Base-by-base conservation (phyloP, 1,140 invertebrate genomes). In the Oppia nitens region DNA sequence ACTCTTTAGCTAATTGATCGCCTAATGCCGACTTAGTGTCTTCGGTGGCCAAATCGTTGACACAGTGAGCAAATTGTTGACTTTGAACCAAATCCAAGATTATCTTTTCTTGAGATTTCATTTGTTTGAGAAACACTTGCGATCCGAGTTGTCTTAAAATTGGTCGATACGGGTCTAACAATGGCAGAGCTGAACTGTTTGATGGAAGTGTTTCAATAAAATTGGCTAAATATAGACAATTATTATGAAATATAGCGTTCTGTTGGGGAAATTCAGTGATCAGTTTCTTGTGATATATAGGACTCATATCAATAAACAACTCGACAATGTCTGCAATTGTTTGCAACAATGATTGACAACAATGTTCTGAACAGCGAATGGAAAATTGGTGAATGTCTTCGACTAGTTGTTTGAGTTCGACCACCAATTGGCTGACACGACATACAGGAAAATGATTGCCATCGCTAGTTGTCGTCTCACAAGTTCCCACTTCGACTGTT, bases 181-280 rank as follows among this genome's bases (percentile, higher is more conserved):
- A 2, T 21, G 48, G 21, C 12, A 49, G 17, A 17, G 14, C 2
- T 27, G 40, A 47, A 3, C 3, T 2, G 12, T 57, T 2, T 17
- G n/a, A 47, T 23, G 27, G 65, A 57, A 60, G 72, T 72, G 27
- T 72, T 70, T 40, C 72, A 66, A n/a, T 70, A 64, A 83, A 79
- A 71, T 91, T 83, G 0, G 83, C 79, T 1, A 94, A 75, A 68
- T 83, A 94, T 79, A 87, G 81, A 66, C 87, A 92, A 70, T 94
- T 93, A 72, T 94, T 96, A 71, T 91, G 83, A 65, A 90, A 87
- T 21, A 94, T 65, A n/a, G 85, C 90, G 83, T 83, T 78, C 75
- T 88, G 83, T 66, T 90, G 85, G 14, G 88, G 87, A 64, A 91
- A 82, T 4, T 78, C 84, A 67, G 83, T 77, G 25, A 92, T 73